Evolutionary conservation across 2,113 vertebrate genomes (phyloP).

Genomic region (Thamnophis sirtalis): DNA sequence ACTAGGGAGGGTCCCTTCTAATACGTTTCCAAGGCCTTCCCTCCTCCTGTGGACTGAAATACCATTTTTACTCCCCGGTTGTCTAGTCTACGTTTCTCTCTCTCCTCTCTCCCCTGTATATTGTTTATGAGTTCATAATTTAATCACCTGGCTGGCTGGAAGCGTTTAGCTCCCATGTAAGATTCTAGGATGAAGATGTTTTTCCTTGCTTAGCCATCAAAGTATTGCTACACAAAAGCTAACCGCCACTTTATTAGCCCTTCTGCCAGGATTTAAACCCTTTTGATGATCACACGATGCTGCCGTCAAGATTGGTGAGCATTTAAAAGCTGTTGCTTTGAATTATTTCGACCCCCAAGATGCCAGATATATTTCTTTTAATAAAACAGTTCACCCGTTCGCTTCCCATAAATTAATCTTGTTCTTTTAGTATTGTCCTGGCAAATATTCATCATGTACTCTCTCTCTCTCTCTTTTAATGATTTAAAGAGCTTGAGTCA

Average conservation of each 20-base stretch:
- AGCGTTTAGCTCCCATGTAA: conserved; percentile 10
- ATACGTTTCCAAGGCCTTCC: not conserved
- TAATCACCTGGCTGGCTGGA: conserved; percentile 2
- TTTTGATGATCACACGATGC: conserved; percentile 39
- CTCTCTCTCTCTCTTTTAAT: not conserved
- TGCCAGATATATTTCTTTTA: conserved; percentile 29
- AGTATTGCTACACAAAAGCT: conserved; percentile 51
- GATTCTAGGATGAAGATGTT: conserved; percentile 19
- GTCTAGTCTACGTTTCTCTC: not conserved
- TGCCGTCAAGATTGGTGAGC: conserved; percentile 35
- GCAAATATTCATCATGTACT: conserved; percentile 9
- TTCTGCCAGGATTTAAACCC: conserved; percentile 45
- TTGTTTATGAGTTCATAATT: conserved; percentile 28
- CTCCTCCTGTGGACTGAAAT: not conserved
- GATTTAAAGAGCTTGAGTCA: not conserved
- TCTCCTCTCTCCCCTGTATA: not conserved
- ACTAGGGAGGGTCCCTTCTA: not conserved
- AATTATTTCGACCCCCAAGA: conserved; percentile 42
- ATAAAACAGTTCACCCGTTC: conserved; percentile 22
- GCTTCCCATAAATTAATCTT: conserved; percentile 44
- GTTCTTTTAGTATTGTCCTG: conserved; percentile 16
- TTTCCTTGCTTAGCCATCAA: conserved; percentile 52
- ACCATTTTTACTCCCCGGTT: not conserved
- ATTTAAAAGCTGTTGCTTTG: conserved; percentile 43
- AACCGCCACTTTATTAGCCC: conserved; percentile 47